Conservation (phyloP, 2,797 vertebrate genomes). For the Pangasius mekongensis region DNA sequence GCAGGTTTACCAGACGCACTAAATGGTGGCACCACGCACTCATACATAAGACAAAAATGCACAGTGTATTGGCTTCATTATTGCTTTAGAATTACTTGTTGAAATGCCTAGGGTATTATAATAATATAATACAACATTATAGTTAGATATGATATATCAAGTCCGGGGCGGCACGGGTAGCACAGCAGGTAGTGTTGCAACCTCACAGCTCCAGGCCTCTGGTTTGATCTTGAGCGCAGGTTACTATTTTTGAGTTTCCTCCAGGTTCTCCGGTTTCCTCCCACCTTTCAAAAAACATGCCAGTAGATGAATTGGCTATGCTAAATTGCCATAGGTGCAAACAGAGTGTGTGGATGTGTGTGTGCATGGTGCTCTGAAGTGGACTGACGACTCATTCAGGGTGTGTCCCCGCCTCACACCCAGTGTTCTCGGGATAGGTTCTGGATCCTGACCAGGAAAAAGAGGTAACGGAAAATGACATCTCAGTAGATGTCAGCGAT, state of each 20-base stretch:
- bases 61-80: neutral
- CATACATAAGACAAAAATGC: neutral
- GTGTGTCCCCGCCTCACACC: neutral
- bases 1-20: neutral
- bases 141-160: neutral
- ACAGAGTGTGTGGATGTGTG: neutral
- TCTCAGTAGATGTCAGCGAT: neutral
- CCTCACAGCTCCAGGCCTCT: neutral
- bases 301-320: neutral
- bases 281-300: neutral
- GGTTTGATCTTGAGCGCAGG: neutral
- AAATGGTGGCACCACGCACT: neutral
- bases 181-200: neutral
- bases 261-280: neutral
- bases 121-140: neutral
- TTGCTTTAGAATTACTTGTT: neutral
- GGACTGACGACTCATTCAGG: neutral
- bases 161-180: too few species aligned
- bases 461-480: neutral
- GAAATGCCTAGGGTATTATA: neutral
- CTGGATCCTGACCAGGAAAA: constrained; percentile 4
- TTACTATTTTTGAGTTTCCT: neutral
- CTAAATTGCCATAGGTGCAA: neutral
- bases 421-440: neutral
- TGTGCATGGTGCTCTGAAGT: neutral